These are phyloP conservation scores for Oncorhynchus tshawytscha DNA, from an alignment of 2,113 vertebrate genomes.

Conservation along the genomic window DNA sequence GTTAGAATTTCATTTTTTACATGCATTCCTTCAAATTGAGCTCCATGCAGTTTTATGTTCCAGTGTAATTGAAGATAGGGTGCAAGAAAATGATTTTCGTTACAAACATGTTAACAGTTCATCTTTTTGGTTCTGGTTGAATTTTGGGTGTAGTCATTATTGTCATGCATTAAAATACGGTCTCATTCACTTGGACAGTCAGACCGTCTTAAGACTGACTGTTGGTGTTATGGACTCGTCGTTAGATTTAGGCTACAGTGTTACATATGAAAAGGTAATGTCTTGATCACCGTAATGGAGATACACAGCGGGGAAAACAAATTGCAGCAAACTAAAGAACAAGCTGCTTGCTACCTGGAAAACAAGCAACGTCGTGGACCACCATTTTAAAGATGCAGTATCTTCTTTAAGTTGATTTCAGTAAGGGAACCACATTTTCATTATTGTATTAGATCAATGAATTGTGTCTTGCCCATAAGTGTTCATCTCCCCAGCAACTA, in stretches of 20 bases:
- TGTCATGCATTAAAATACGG: conserved; percentile 69
- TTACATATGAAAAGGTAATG: conserved; percentile 6
- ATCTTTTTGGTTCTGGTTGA: conserved; percentile 7
- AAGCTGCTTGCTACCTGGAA: conserved; percentile 4
- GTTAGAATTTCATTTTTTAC: conserved; percentile 34
- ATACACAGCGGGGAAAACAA: conserved; percentile 10
- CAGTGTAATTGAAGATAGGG: conserved; percentile 19
- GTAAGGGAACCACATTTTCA: not conserved
- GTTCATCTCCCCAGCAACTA: conserved; percentile 64
- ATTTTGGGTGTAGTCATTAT: conserved; percentile 60
- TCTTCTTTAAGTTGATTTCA: conserved; percentile 51
- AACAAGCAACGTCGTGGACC: conserved; percentile 56
- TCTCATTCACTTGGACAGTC: not conserved
- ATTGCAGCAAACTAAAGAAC: not conserved
- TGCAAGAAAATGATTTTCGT: conserved; percentile 54
- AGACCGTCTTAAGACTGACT: not conserved
- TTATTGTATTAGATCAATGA: not conserved
- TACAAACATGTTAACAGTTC: conserved; percentile 76
- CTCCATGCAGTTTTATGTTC: conserved; percentile 78
- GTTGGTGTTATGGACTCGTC: not conserved
- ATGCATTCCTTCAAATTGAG: conserved; percentile 77
- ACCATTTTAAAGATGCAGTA: conserved; percentile 86
- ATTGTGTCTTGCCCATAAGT: not conserved
- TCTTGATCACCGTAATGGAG: conserved; percentile 8
- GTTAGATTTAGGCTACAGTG: not conserved